Evolutionary conservation across 2,888 invertebrate genomes (phyloP), one percentile per base, ranked within the genome.

Genomic region (Reticulitermes lucifugus): DNA sequence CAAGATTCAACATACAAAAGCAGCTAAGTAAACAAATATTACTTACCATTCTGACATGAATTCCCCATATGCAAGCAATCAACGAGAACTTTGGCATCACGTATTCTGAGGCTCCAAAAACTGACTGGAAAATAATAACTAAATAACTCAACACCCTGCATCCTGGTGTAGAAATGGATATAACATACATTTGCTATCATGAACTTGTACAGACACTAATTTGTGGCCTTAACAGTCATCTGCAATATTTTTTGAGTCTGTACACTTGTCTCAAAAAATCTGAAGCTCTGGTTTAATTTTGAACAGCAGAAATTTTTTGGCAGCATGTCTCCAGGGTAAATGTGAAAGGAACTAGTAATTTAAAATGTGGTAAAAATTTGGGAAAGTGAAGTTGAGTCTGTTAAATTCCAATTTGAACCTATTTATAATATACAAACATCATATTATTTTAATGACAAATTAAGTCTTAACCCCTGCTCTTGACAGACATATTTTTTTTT

Each of bases 341-440:
- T 46, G 83, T 71, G 75, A 6, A 46, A 65, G 1, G 18, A 77
- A 25, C 55, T 55, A 35, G 22, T n/a, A 35, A 77, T 35, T 82
- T 70, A 65, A 77, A 35, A 35, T 35, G 35, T 35, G 35, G 55
- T 84, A 71, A 25, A 65, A n/a, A 65, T 25, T n/a, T 25, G 2
- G 6, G 25, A n/a, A n/a, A 25, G 4, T 2, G 65, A 77, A 73
- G 70, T 87, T 84, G 18, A 51, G 14, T 14, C 51, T 6, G n/a
- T 12, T 7, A 79, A 60, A 59, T 29, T 65, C 18, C 70, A 35
- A 79, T 46, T 46, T 43, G 41, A 51, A 14, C 88, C 87, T 87
- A 89, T 89, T 25, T 87, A 85, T 87, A 81, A 89, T 89, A 85
- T 89, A 88, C 85, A 89, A 86, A 87, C 89, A 89, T 51, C 89